A percentile compares a stretch with the other conserved stretches of the same genome.
Conservation (phyloP, 2,797 vertebrate species). For the Sphaeramia orbicularis region DNA sequence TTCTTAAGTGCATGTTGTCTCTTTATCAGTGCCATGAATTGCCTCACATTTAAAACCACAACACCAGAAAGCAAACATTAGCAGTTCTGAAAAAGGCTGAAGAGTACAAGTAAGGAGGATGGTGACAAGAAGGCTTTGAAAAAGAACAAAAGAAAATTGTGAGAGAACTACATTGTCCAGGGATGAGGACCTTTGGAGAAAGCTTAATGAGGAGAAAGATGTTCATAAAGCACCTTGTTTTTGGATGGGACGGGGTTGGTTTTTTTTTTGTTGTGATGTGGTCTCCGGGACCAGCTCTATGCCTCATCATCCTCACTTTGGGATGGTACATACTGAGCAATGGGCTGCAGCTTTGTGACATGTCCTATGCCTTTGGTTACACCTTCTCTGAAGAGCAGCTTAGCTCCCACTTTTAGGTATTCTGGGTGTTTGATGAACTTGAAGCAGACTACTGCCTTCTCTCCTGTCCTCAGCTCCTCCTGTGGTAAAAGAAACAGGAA, state of each 20-base stretch:
- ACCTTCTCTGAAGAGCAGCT: constrained; percentile 96
- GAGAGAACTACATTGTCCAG: constrained; percentile 24
- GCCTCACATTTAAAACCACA: constrained; percentile 31
- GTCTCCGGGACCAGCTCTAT: constrained; percentile 32
- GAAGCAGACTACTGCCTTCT: constrained; percentile 96
- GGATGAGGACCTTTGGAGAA: constrained; percentile 37
- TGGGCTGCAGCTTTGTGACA: constrained; percentile 92
- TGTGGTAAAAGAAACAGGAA: constrained; percentile 60
- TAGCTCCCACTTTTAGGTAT: constrained; percentile 97
- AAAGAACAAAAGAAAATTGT: constrained; percentile 23
- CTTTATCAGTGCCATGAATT: constrained; percentile 21
- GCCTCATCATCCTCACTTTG: constrained; percentile 64
- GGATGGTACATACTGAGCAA: constrained; percentile 70
- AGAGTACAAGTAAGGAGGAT: constrained; percentile 18
- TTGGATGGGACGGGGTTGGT: constrained; percentile 35
- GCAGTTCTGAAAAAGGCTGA: constrained; percentile 40
- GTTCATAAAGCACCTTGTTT: constrained; percentile 51
- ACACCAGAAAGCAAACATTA: constrained; percentile 21
- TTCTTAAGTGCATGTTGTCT: constrained; percentile 22
- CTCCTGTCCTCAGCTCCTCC: constrained; percentile 96
- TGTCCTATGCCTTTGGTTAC: constrained; percentile 98
- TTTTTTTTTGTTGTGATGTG: constrained; percentile 29
- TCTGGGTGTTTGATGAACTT: constrained; percentile 98
- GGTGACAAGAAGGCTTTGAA: constrained; percentile 54
- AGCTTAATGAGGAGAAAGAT: constrained; percentile 10